phyloP scores from a whole-genome alignment of 2,113 vertebrate genomes.

The Eublepharis macularius region DNA sequence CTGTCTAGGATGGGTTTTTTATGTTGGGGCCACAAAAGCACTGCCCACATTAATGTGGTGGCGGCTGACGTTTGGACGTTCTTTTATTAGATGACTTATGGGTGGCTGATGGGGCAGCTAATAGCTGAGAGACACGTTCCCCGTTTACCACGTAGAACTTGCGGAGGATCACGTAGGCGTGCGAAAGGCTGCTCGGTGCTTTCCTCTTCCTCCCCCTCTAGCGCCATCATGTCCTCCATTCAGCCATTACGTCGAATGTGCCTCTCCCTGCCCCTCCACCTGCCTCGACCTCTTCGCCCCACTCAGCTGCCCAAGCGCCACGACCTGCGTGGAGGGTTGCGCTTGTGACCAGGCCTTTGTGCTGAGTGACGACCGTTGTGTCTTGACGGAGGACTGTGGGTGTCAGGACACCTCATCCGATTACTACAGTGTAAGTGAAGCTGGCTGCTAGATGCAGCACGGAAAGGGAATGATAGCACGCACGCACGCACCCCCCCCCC shows the following conservation, averaged over 20 bases:
- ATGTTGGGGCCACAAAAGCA: too few species aligned
- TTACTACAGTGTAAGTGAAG: slow-evolving; percentile 76
- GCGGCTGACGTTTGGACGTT: too few species aligned
- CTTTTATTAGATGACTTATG: too few species aligned
- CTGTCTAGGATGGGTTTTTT: too few species aligned
- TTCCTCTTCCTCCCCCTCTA: slow-evolving; percentile 30
- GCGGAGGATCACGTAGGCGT: too few species aligned
- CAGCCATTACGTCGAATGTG: slow-evolving; percentile 81
- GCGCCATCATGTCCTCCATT: slow-evolving; percentile 77
- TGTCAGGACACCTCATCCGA: slow-evolving; percentile 70
- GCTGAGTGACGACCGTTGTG: slow-evolving; percentile 77
- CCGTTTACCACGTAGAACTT: too few species aligned
- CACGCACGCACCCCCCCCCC: too few species aligned
- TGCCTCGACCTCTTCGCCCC: slow-evolving; percentile 78
- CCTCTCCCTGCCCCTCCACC: slow-evolving; percentile 76
- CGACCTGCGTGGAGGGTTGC: slow-evolving; percentile 81
- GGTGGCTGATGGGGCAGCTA: too few species aligned
- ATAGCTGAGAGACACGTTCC: too few species aligned
- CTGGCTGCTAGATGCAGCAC: not conserved
- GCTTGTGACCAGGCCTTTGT: slow-evolving; percentile 75
- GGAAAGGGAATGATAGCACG: not conserved
- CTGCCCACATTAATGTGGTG: too few species aligned
- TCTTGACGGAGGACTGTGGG: slow-evolving; percentile 73
- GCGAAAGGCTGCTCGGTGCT: rapidly evolving
- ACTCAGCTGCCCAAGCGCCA: slow-evolving; percentile 67